Percentiles rank a stretch among this genome's conserved stretches.
These are phyloP conservation scores for Doris montereyensis DNA, from an alignment of 2,888 invertebrate genomes.

Conservation along the genomic window DNA sequence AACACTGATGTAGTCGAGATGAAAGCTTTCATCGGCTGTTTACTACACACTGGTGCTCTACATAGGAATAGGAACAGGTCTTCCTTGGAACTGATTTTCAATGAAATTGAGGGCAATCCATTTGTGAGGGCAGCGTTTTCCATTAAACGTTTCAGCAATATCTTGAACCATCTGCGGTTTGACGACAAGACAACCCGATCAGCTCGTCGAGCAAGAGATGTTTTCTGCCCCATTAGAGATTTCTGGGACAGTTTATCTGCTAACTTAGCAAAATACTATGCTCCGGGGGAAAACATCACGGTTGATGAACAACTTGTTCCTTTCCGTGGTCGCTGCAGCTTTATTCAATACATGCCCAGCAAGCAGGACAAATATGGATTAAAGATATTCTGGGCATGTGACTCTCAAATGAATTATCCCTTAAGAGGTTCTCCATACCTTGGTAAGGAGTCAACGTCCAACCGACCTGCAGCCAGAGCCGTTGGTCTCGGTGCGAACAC, in stretches of 20 bases:
- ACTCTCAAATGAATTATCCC: conserved; percentile 2
- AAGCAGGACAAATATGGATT: conserved; percentile 13
- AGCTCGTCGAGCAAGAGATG: conserved; percentile 5
- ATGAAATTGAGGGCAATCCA: conserved; percentile 18
- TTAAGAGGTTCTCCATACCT: conserved; percentile 22
- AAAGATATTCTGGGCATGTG: conserved; percentile 20
- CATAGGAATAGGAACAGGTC: conserved; percentile 12
- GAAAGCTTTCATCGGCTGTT: conserved; percentile 26
- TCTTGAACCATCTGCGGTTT: conserved; percentile 22
- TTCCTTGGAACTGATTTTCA: conserved; percentile 28
- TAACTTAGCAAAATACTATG: conserved; percentile 17
- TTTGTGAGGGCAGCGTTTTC: conserved; percentile 23
- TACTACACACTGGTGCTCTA: conserved; percentile 22
- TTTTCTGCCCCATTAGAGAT: conserved; percentile 14
- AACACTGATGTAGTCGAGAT: conserved; percentile 19
- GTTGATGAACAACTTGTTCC: conserved; percentile 19
- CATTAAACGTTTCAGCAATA: neutral
- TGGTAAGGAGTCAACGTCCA: conserved; percentile 1
- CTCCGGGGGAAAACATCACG: conserved; percentile 18
- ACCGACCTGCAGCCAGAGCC: neutral
- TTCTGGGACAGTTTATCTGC: neutral
- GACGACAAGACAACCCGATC: conserved; percentile 11
- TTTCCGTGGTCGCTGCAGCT: conserved; percentile 3
- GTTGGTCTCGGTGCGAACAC: neutral
- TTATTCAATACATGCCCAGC: neutral